Conservation (phyloP, 2,113 vertebrate genomes). For the Takifugu flavidus region DNA sequence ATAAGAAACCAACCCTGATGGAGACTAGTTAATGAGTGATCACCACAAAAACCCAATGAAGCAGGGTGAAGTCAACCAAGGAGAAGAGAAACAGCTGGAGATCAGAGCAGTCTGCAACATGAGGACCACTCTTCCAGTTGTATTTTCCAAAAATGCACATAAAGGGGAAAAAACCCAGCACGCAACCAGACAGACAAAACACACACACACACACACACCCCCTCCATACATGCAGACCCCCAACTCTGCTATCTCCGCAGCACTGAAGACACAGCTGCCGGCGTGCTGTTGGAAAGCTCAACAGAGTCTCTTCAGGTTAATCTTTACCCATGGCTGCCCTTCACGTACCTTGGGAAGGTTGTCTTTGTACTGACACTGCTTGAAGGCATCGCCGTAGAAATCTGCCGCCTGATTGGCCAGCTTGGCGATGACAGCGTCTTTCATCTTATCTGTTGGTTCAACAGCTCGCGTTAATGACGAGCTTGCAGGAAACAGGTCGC, state of each 20-base stretch:
- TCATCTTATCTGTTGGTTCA: conserved; percentile 88
- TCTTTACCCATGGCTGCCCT: conserved; percentile 3
- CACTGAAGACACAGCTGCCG: conserved; percentile 3
- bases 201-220: neutral
- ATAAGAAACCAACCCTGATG: conserved; percentile 25
- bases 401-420: conserved; percentile 96
- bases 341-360: conserved; percentile 93
- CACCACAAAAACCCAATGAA: conserved; percentile 33
- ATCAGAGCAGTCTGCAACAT: conserved; percentile 33
- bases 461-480: neutral
- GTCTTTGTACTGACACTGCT: conserved; percentile 98
- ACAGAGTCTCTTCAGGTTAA: neutral
- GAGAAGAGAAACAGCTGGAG: conserved; percentile 32
- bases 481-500: neutral
- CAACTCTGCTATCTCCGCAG: conserved; percentile 4
- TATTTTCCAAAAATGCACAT: conserved; percentile 13
- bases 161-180: conserved; percentile 14
- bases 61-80: conserved; percentile 49
- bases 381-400: conserved; percentile 95
- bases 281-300: neutral
- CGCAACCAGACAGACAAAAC: neutral
- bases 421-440: conserved; percentile 94
- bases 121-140: conserved; percentile 3
- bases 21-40: conserved; percentile 25
- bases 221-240: conserved; percentile 6